Conservation (phyloP, 2,797 vertebrate genomes). For the Capromys pilorides region DNA sequence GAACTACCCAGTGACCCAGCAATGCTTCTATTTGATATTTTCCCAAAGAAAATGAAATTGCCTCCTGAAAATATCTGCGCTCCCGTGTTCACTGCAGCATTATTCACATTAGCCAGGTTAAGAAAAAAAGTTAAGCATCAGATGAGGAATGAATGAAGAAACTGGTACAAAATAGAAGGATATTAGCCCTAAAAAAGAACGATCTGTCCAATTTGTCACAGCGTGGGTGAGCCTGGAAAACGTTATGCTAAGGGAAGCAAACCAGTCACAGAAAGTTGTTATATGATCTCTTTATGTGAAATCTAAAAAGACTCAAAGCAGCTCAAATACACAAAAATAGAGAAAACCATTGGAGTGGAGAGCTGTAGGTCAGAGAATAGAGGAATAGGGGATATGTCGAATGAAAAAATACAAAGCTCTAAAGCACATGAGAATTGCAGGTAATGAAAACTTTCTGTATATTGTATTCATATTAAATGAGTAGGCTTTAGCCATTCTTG, state of each 20-base stretch:
- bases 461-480: neutral
- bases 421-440: neutral
- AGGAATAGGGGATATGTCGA: neutral
- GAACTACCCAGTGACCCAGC: neutral
- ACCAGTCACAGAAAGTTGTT: neutral
- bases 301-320: neutral
- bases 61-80: neutral
- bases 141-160: neutral
- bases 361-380: neutral
- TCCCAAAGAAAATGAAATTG: neutral
- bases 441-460: neutral
- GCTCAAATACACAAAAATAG: neutral
- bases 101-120: neutral
- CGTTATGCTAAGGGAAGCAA: neutral
- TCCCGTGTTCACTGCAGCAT: neutral
- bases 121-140: neutral
- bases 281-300: neutral
- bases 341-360: neutral
- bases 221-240: neutral
- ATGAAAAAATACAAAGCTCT: neutral
- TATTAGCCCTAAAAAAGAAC: neutral
- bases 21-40: neutral
- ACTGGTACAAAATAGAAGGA: neutral
- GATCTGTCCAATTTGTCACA: neutral
- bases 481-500: neutral